Base-by-base conservation (phyloP, 2,888 invertebrate species). In the Sarcophaga caerulescens region DNA sequence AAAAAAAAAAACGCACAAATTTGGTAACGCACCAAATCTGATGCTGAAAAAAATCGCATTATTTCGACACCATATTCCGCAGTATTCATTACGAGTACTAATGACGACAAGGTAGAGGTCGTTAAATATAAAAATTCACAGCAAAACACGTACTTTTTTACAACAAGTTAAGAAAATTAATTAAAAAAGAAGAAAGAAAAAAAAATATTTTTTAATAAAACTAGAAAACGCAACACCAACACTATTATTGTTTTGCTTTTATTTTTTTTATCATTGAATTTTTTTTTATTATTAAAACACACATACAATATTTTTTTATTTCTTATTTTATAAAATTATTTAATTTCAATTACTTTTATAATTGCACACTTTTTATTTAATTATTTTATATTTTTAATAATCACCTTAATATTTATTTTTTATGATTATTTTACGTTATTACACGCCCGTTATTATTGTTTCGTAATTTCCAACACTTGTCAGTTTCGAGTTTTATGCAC, bases 401-500 rank as follows among this genome's bases (percentile, higher is more conserved):
- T 77, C 60, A 17, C 11, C n/a, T 75, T 19, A 35, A 11, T 45
- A 52, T 70, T 6, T 59, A 23, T 14, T 71, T 59, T 5, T 75
- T 75, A 14, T 35, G n/a, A 59, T 66, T 66, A 14, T 57, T 74
- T 21, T 47, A 69, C 60, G 47, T 35, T 60, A 74, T 71, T 2
- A 57, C 81, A 25, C 71, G 76, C 69, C 81, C 69, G 81, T 68
- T 77, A 66, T 60, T 69, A 44, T 63, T 10, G 12, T n/a, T 65
- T 69, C 45, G 47, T 35, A 65, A 44, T 68, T 70, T 65, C 70
- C 21, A 65, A 73, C 74, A 78, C 84, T 77, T 83, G 35, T 75
- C 86, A 78, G 70, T 84, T 84, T 70, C 86, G 84, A 81, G 81
- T 81, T 86, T 81, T 84, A 78, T 84, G 84, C 84, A 86, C 83